Conservation (phyloP, 2,888 invertebrate genomes). For the Chaetoderma sp. region DNA sequence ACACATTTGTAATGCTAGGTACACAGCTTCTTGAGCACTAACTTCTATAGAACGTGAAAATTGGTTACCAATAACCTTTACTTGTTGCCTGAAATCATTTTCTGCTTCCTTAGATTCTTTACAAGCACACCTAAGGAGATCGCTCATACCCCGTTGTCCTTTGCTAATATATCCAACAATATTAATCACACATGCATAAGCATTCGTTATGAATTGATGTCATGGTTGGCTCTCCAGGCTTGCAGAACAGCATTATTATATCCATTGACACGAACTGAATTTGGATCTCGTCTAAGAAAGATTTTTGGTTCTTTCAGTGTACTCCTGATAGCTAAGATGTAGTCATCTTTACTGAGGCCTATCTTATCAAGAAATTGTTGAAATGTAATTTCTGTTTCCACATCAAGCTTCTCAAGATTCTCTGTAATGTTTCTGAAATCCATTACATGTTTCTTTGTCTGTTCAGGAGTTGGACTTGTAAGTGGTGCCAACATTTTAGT, state of each 20-base stretch:
- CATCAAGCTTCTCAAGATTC: no score
- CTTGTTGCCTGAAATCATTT: no score
- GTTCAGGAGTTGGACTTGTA: no score
- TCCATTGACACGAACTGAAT: constrained; percentile 42
- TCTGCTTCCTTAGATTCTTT: no score
- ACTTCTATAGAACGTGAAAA: constrained; percentile 16
- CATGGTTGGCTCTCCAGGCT: constrained; percentile 59
- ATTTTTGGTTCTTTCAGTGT: no score
- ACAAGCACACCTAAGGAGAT: constrained; percentile 24
- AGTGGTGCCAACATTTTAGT: no score
- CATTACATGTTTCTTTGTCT: no score
- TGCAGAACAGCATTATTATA: constrained; percentile 46
- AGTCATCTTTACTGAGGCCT: background rate
- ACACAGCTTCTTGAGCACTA: constrained; percentile 26
- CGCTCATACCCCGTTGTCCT: constrained; percentile 27
- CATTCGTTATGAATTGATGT: constrained; percentile 62
- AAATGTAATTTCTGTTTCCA: no score
- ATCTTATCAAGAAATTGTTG: no score
- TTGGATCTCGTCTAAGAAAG: constrained; percentile 40
- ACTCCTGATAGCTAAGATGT: constrained; percentile 4
- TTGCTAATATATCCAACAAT: constrained; percentile 43
- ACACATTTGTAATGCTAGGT: background rate
- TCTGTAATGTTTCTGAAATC: no score
- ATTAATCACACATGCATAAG: constrained; percentile 59
- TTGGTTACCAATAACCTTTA: no score